Conservation (phyloP, 2,113 vertebrate species). For the Lathamus discolor region DNA sequence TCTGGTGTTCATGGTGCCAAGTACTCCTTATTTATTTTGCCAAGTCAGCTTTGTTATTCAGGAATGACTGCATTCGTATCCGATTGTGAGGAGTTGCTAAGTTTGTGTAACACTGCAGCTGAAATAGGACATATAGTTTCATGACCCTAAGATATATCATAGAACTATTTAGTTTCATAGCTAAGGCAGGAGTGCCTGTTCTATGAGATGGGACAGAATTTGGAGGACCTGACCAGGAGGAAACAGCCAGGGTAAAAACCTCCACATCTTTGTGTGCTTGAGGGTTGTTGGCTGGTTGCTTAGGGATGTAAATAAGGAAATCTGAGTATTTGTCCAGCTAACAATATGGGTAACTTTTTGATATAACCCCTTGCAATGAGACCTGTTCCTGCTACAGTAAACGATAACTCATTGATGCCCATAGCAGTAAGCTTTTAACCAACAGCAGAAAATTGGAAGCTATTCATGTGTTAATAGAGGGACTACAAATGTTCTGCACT, state of each 20-base stretch:
- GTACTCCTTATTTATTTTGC: neutral
- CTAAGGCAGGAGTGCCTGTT: neutral
- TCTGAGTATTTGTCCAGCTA: neutral
- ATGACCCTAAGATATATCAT: neutral
- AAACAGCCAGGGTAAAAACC: neutral
- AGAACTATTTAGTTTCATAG: neutral
- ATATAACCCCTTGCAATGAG: neutral
- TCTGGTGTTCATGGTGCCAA: neutral
- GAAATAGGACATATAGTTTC: neutral
- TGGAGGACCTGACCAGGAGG: neutral
- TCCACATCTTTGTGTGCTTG: neutral
- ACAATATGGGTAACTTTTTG: neutral
- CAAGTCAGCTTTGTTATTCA: neutral
- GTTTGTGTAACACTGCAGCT: neutral
- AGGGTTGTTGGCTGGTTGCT: neutral
- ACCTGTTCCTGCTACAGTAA: neutral
- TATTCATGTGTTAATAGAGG: neutral
- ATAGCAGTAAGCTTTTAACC: neutral
- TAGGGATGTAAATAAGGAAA: neutral
- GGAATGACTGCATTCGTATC: rapidly evolving
- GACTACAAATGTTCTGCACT: neutral
- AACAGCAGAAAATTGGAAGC: neutral
- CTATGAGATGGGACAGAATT: neutral
- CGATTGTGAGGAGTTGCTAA: neutral
- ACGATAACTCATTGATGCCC: neutral